Base-by-base conservation (phyloP, 2,797 vertebrate genomes). In the Semaprochilodus insignis region DNA sequence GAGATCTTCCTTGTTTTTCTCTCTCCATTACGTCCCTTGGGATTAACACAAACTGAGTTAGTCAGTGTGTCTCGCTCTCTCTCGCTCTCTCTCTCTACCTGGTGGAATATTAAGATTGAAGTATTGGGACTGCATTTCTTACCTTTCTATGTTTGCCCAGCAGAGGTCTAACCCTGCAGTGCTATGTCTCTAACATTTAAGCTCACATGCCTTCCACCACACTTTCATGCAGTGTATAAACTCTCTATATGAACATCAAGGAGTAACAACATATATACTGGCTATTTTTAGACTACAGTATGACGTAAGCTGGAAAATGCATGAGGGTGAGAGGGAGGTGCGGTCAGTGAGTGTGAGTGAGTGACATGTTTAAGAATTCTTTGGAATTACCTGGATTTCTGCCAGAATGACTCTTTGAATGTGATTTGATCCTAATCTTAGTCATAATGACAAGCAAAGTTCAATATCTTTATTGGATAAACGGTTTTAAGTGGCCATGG, bases 261-360 rank as follows among this genome's bases (percentile, higher is more conserved):
- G 44, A 48, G 44, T 48, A 48, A 48, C 62, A 63, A 79, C 77
- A 31, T 80, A 71, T 71, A 82, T 75, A 79, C 3, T 62, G 65
- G 31, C 60, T 82, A 67, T 80, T 51, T 80, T 71, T 85, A 77
- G 65, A 63, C 25, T n/a, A 17, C 23, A 70, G n/a, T 59, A 55
- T 79, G 65, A 76, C 44, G 52, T 65, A 57, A 65, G 34, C 52
- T 15, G 40, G 70, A 59, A 85, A 67, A 59, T 60, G 65, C 51
- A 62, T 8, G 25, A 63, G 59, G 1, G 25, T 4, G 60, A 25
- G n/a, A 62, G 60, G n/a, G 23, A 62, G 60, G 23, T 63, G 60
- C 27, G 60, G 60, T 63, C n/a, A 15, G 14, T 48, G 60, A 25
- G 23, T 4, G 1, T 63, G 25, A 63, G 23, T 62, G n/a, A 25